Evolutionary conservation across 64 coral and sea anemone species (phyloP), one percentile per base, ranked within the genome.

Genomic region (Dendrophyllia cribrosa): DNA sequence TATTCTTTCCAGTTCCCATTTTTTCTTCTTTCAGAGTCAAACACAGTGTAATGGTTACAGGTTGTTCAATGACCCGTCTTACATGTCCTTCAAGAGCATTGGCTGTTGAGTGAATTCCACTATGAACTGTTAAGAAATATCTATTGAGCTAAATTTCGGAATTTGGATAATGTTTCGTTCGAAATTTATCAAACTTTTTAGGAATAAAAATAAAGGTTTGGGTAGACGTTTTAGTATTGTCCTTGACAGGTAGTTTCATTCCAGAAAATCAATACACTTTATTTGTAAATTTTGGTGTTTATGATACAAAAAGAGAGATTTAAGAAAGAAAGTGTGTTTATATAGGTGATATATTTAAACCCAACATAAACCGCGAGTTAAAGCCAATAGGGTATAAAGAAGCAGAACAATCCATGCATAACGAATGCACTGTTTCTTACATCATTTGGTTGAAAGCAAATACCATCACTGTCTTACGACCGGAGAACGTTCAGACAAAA

Each of bases 401-500:
- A 67, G 44, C 4, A 4, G n/a, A 24, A 43, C 46, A 84, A 66
- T 3, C 46, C 80, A 84, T 84, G 80, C 62, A 84, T 84, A 67
- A 84, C 9, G 44, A 84, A 84, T 84, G 43, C 1, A 3, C 44
- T 67, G 11, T 67, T 13, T 67, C 80, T 84, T 84, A 84, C 80
- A 84, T 84, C 80, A 84, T 84, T 68, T 68, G 5, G 62, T 49
- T 68, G 44, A 43, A 10, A 65, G 61, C 44, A 51, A 84, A 67
- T 48, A 22, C 43, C 46, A 67, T 20, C 80, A 84, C 19, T 20
- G 3, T 13, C 8, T 46, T n/a, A 20, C 43, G 43, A 7, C 64
- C 16, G 25, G 20, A 34, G 17, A 34, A 82, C 25, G 15, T 21
- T 65, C 34, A 13, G 59, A 82, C 3, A 65, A 63, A 51, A 51